Conservation (phyloP, 2,113 vertebrate genomes). For the Callipepla squamata region DNA sequence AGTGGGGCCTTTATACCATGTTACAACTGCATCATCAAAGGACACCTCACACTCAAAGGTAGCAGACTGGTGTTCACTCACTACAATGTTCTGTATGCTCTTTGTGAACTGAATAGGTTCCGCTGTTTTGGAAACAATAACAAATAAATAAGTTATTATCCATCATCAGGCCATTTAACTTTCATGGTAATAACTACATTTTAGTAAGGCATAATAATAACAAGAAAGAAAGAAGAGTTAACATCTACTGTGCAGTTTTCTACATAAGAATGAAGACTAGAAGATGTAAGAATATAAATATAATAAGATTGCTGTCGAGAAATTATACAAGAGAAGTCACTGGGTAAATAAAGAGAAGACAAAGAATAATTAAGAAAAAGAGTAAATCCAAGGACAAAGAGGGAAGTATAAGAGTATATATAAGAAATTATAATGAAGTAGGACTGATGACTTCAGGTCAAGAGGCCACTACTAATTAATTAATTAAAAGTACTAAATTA, state of each 20-base stretch:
- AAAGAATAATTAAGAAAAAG: constrained; percentile 20
- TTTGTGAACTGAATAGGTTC: constrained; percentile 99
- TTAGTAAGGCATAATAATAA: neutral
- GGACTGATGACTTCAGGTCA: neutral
- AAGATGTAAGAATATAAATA: neutral
- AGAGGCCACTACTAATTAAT: neutral
- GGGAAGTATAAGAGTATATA: neutral
- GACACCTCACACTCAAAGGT: constrained; percentile 98
- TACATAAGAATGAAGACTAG: constrained; percentile 1
- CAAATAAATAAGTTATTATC: neutral
- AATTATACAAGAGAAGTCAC: neutral
- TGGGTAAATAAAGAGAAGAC: neutral
- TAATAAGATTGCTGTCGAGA: neutral
- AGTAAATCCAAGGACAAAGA: neutral
- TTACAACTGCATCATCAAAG: constrained; percentile 96
- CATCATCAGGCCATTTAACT: neutral
- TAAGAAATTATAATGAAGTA: neutral
- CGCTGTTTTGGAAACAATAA: constrained; percentile 79
- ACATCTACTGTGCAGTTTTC: neutral
- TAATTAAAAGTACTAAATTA: neutral
- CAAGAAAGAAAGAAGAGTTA: neutral
- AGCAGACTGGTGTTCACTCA: constrained; percentile 94
- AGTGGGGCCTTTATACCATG: constrained; percentile 96
- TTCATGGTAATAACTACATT: neutral
- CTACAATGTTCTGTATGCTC: constrained; percentile 97